Conservation (phyloP, 2,113 vertebrate genomes). For the Talpa occidentalis region DNA sequence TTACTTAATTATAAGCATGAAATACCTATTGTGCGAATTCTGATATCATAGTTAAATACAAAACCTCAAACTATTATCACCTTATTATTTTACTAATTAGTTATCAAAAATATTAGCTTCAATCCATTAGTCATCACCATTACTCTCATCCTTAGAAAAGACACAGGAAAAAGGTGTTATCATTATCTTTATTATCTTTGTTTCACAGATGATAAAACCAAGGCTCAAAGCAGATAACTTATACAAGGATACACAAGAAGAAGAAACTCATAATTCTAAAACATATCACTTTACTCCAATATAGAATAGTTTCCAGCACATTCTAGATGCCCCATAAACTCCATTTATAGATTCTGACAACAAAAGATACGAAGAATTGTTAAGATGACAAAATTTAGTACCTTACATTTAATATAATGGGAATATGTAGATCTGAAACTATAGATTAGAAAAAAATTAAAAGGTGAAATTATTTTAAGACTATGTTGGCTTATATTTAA, state of each 20-base stretch:
- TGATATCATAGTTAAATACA: constrained; percentile 10
- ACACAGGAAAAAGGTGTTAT: neutral
- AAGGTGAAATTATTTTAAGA: neutral
- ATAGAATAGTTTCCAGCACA: neutral
- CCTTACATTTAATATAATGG: neutral
- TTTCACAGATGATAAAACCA: neutral
- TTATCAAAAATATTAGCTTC: neutral
- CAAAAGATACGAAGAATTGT: neutral
- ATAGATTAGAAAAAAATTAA: neutral
- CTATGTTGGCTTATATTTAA: neutral
- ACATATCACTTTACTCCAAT: neutral
- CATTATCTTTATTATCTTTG: neutral
- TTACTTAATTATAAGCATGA: constrained; percentile 47
- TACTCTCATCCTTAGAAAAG: constrained; percentile 24
- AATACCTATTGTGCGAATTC: neutral
- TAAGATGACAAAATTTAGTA: neutral
- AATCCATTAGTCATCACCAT: neutral
- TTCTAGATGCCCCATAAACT: neutral
- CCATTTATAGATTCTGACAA: neutral
- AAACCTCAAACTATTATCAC: neutral
- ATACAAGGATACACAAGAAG: neutral
- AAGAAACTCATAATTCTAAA: constrained; percentile 22
- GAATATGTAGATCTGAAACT: neutral
- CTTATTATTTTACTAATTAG: neutral
- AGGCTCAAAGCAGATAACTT: neutral